Evolutionary conservation across 1,140 invertebrate species (phyloP).

Genomic region (Danaus plexippus): DNA sequence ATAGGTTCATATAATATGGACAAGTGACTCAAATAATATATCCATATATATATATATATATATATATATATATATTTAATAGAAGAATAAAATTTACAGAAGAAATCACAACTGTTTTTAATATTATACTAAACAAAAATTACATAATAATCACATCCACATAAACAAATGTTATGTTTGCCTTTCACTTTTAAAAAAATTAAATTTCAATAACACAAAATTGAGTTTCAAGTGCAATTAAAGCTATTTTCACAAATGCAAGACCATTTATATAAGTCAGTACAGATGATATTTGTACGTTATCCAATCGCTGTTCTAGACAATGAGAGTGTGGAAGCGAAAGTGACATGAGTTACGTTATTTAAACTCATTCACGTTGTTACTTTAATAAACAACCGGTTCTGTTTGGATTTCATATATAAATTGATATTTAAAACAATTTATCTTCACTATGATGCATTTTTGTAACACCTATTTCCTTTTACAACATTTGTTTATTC

Average conservation of each 20-base stretch:
- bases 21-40: conserved; percentile 21
- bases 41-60: too few relatives aligned
- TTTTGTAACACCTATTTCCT: background rate
- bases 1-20: conserved; percentile 42
- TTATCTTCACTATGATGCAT: conserved; percentile 3
- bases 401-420: conserved; percentile 15
- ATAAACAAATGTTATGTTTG: conserved; percentile 13
- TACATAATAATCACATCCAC: too few relatives aligned
- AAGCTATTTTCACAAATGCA: conserved; percentile 51
- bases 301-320: conserved; percentile 62
- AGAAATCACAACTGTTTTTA: too few relatives aligned
- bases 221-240: conserved; percentile 53
- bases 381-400: conserved; percentile 28
- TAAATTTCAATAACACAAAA: conserved; percentile 50
- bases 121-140: too few relatives aligned
- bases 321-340: conserved; percentile 64
- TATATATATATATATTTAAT: too few relatives aligned
- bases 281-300: conserved; percentile 56
- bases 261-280: conserved; percentile 54
- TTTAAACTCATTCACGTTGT: conserved; percentile 37
- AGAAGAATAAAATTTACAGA: too few relatives aligned
- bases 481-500: too few relatives aligned
- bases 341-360: conserved; percentile 64
- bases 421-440: conserved; percentile 1
- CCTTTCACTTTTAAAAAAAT: conserved; percentile 50